Percentiles rank a stretch among this genome's conserved stretches.
These are phyloP conservation scores for Eidolon helvum DNA, from an alignment of 2,113 vertebrate species.

Conservation along the genomic window DNA sequence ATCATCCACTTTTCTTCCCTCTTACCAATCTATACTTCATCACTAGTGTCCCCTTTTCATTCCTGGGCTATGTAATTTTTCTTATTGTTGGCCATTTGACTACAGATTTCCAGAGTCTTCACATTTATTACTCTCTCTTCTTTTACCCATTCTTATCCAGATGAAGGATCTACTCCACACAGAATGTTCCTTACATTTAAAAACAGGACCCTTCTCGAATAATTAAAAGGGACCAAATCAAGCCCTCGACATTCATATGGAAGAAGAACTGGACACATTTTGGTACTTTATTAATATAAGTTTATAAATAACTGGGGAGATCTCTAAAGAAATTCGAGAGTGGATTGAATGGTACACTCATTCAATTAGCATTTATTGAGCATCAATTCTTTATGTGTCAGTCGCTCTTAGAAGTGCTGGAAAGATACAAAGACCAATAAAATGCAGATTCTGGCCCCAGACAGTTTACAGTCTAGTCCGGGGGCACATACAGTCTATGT, in stretches of 20 bases:
- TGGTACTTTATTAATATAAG: background rate
- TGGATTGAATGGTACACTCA: background rate
- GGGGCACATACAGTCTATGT: background rate
- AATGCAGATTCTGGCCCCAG: background rate
- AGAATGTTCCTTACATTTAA: background rate
- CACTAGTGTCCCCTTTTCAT: background rate
- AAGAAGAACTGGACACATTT: background rate
- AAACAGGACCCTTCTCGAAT: background rate
- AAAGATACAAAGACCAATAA: background rate
- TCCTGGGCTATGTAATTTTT: background rate
- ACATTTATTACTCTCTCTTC: background rate
- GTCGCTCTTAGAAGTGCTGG: background rate
- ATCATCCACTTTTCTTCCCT: background rate
- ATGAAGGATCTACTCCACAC: background rate
- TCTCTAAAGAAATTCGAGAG: background rate
- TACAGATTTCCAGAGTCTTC: background rate
- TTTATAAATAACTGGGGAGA: background rate
- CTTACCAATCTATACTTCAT: background rate
- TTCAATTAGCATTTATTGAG: background rate
- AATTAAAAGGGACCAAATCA: background rate
- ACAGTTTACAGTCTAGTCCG: background rate
- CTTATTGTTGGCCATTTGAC: background rate
- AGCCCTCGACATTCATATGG: background rate
- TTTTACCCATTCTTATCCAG: background rate
- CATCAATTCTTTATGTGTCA: background rate